Percentiles rank a stretch among this genome's conserved stretches.
Conservation (phyloP, 2,888 invertebrate species). For the Caenorhabditis auriculariae region DNA sequence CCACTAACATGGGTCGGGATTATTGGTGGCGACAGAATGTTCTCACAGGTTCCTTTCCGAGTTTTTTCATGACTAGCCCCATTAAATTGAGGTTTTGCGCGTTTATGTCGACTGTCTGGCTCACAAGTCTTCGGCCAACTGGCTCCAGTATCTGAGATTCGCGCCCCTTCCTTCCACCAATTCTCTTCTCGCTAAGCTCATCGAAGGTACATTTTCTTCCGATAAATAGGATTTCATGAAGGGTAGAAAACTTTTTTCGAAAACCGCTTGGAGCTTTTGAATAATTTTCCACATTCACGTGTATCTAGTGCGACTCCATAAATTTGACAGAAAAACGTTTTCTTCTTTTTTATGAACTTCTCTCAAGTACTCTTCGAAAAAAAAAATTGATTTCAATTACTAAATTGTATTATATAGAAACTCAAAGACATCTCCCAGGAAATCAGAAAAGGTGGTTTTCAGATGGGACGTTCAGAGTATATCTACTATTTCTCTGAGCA, state of each 20-base stretch:
- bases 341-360: neutral
- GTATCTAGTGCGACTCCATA: too few relatives aligned
- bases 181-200: conserved; percentile 42
- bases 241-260: too few relatives aligned
- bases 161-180: conserved; percentile 50
- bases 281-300: too few relatives aligned
- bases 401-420: too few relatives aligned
- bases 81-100: conserved; percentile 38
- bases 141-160: conserved; percentile 60
- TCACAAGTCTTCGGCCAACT: conserved; percentile 58
- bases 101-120: conserved; percentile 60
- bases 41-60: conserved; percentile 31
- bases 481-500: too few relatives aligned
- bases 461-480: too few relatives aligned
- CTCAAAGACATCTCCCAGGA: too few relatives aligned
- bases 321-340: neutral
- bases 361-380: too few relatives aligned
- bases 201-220: conserved; percentile 25
- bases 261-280: too few relatives aligned
- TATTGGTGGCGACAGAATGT: conserved; percentile 57
- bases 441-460: too few relatives aligned
- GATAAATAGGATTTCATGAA: too few relatives aligned
- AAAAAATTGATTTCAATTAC: too few relatives aligned
- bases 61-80: neutral
- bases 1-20: conserved; percentile 52